Evolutionary conservation across 2,888 invertebrate genomes (phyloP), one percentile per base, ranked within the genome.

Genomic region (Yponomeuta malinellus): DNA sequence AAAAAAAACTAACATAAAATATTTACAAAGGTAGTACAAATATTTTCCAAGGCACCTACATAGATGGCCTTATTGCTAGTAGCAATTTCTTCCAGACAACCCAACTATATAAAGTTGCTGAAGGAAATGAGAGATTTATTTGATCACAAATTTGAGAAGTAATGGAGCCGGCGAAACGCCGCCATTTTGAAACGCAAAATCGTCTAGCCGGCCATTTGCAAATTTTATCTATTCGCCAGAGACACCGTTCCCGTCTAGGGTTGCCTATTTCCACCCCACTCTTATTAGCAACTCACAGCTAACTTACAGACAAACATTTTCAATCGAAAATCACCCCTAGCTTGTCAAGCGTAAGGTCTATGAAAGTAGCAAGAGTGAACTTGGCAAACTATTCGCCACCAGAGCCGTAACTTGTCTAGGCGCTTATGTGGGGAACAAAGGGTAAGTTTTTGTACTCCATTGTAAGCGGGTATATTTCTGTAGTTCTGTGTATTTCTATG

Each of bases 221-320:
- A 59, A 59, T 15, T 59, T 59, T 59, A 59, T 4, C 52, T 59
- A 59, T 15, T 59, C 52, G 52, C 52, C 52, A 59, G 52, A 59
- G 52, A 59, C 52, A 15, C 4, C 1, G 52, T 15, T 59, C 15
- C 43, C 52, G 52, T 59, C 52, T 59, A 59, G 52, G 15, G 52
- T 59, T 59, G 52, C 12, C 52, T 59, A 59, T 59, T 59, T 59
- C 52, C 52, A 59, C 52, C 52, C 52, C 52, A 59, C 52, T 59
- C 52, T 59, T 59, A 59, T 59, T 59, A 59, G 15, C 52, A 59
- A 15, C 12, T 15, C 52, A 59, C 12, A 15, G 15, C 52, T 12
- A 59, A 59, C 52, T 59, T 59, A 43, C 15, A 12, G 15, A 59
- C 15, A 15, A 15, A 2, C 0, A 15, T 59, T 59, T 59, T 15